Conservation (phyloP, 2,888 invertebrate genomes). For the Augochlorella aurata region DNA sequence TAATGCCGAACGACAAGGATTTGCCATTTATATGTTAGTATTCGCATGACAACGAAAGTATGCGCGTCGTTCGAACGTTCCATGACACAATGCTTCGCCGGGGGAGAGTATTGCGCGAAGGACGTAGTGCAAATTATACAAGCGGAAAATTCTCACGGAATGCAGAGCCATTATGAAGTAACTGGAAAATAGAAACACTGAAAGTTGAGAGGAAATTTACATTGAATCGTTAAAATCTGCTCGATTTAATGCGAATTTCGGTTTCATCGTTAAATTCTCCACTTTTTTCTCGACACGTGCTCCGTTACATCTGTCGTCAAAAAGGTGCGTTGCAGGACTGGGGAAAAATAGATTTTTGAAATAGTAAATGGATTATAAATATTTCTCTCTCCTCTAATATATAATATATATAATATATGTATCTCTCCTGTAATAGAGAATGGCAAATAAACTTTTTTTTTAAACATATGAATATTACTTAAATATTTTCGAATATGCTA, state of each 20-base stretch:
- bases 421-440: too few species aligned
- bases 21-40: not conserved
- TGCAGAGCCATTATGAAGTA: not conserved
- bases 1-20: too few species aligned
- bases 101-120: not conserved
- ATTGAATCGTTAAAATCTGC: not conserved
- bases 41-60: not conserved
- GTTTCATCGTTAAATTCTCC: not conserved
- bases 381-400: too few species aligned
- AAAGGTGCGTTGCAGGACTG: not conserved
- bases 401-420: too few species aligned
- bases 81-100: not conserved
- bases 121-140: constrained; percentile 18
- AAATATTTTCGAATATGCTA: too few species aligned
- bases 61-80: not conserved
- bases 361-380: too few species aligned
- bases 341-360: too few species aligned
- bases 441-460: too few species aligned
- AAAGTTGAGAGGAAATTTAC: not conserved
- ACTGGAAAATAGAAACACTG: not conserved
- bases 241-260: constrained; percentile 24
- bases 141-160: constrained; percentile 25
- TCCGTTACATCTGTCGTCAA: not conserved
- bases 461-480: too few species aligned
- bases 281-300: not conserved